These are phyloP conservation scores for Carettochelys insculpta DNA, from an alignment of 2,113 vertebrate species.

Conservation along the genomic window DNA sequence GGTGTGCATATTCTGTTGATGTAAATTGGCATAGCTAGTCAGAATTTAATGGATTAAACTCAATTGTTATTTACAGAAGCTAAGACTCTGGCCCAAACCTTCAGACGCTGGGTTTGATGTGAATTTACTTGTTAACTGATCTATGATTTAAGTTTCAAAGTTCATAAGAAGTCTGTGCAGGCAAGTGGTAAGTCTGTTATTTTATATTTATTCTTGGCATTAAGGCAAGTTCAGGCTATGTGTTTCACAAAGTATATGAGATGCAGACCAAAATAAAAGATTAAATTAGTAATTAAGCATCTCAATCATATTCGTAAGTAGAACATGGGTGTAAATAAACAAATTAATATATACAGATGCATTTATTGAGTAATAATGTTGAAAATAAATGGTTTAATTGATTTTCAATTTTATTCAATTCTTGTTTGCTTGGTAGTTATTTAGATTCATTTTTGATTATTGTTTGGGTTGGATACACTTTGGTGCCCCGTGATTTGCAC, in stretches of 20 bases:
- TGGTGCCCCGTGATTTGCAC: background rate
- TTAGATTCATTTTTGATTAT: conserved; percentile 27
- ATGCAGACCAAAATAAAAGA: conserved; percentile 50
- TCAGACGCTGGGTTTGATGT: conserved; percentile 39
- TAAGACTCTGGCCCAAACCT: conserved; percentile 24
- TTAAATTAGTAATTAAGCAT: conserved; percentile 51
- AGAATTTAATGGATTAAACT: conserved; percentile 56
- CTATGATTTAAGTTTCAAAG: background rate
- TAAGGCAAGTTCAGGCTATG: conserved; percentile 5
- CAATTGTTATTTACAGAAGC: conserved; percentile 50
- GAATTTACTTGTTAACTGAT: background rate
- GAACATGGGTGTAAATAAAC: conserved; percentile 23
- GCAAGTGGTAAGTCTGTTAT: conserved; percentile 7
- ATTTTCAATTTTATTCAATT: conserved; percentile 44
- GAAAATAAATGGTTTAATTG: conserved; percentile 67
- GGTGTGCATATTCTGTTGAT: conserved; percentile 50
- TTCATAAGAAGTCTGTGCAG: too few species aligned
- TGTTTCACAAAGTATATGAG: conserved; percentile 28
- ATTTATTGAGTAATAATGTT: conserved; percentile 50
- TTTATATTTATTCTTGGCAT: conserved; percentile 49
- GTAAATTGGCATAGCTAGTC: conserved; percentile 52
- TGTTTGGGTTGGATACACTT: background rate
- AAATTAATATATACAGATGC: conserved; percentile 53
- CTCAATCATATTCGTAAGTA: conserved; percentile 45
- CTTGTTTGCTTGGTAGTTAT: conserved; percentile 41